Evolutionary conservation across 2,797 vertebrate genomes (phyloP).

Genomic region (Phrynocephalus forsythii): DNA sequence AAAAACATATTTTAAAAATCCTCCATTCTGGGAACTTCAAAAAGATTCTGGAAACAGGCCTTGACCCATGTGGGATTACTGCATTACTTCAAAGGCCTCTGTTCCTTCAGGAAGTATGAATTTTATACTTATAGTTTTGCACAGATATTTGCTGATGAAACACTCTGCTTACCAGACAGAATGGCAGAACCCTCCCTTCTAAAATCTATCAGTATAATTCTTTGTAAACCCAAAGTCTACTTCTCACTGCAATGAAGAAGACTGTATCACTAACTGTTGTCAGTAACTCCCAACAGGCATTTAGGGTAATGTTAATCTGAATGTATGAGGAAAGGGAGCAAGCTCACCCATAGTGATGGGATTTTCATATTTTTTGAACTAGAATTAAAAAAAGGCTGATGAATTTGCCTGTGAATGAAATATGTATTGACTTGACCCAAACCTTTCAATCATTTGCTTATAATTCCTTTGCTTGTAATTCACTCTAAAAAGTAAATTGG

Average conservation of each 20-base stretch:
- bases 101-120: background rate
- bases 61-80: background rate
- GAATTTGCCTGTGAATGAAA: background rate
- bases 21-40: background rate
- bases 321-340: too few species aligned
- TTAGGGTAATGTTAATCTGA: too few species aligned
- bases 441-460: background rate
- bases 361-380: too few species aligned
- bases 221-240: background rate
- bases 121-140: background rate
- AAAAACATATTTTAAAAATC: background rate
- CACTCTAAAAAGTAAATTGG: background rate
- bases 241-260: background rate
- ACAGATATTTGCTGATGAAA: background rate
- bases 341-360: too few species aligned
- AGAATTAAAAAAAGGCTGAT: background rate
- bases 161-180: background rate
- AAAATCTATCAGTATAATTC: background rate
- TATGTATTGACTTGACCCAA: background rate
- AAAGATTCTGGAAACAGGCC: background rate
- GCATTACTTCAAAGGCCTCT: background rate
- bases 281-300: too few species aligned
- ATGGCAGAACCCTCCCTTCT: background rate
- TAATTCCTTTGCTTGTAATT: background rate
- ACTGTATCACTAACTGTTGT: too few species aligned